Evolutionary conservation across 1,140 invertebrate species (phyloP).

Genomic region (Panonychus citri): DNA sequence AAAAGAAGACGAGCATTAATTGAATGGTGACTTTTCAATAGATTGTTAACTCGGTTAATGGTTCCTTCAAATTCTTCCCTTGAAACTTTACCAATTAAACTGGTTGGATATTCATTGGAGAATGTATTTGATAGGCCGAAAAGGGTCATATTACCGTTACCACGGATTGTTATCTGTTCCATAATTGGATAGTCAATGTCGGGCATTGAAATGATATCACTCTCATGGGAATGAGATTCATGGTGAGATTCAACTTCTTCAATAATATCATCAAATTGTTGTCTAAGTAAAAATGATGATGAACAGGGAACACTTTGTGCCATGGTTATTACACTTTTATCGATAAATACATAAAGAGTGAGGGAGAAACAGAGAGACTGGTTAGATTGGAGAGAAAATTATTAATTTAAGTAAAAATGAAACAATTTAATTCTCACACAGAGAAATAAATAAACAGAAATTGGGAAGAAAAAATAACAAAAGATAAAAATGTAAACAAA

Average conservation of each 20-base stretch:
- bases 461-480: too few relatives aligned
- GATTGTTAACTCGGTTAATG: conserved; percentile 5
- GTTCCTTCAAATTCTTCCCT: conserved; percentile 11
- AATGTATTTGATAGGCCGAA: conserved; percentile 12
- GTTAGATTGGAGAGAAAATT: too few relatives aligned
- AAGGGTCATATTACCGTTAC: conserved; percentile 12
- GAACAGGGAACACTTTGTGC: too few relatives aligned
- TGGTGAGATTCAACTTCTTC: conserved; percentile 4
- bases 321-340: too few relatives aligned
- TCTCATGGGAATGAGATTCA: neutral
- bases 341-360: too few relatives aligned
- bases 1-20: conserved; percentile 11
- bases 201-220: conserved; percentile 1
- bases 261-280: conserved; percentile 3
- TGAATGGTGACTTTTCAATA: conserved; percentile 9
- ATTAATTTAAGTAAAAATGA: too few relatives aligned
- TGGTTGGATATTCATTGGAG: conserved; percentile 6
- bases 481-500: too few relatives aligned
- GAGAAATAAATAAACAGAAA: too few relatives aligned
- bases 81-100: conserved; percentile 9
- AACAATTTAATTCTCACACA: too few relatives aligned
- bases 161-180: conserved; percentile 12
- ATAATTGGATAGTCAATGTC: neutral
- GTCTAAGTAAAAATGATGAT: too few relatives aligned
- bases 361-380: too few relatives aligned